Evolutionary conservation across 2,797 vertebrate species (phyloP).

Genomic region (Myioborus melanocephalus): DNA sequence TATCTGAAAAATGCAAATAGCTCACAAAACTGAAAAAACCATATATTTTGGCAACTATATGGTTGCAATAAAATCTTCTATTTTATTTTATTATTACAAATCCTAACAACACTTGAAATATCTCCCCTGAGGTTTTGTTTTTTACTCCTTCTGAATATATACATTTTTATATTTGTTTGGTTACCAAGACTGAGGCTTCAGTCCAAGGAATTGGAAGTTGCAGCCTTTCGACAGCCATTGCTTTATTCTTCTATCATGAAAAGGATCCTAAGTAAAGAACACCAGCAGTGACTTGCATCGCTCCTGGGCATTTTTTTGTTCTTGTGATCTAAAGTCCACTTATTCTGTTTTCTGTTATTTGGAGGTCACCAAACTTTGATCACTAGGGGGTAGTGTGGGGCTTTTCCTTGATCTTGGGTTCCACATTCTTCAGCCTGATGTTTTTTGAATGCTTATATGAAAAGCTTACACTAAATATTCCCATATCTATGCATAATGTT

Average conservation of each 20-base stretch:
- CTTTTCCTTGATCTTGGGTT: slow-evolving; percentile 76
- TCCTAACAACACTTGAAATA: slow-evolving; percentile 54
- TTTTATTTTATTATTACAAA: slow-evolving; percentile 65
- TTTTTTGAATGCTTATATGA: slow-evolving; percentile 42
- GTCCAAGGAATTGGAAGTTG: slow-evolving; percentile 76
- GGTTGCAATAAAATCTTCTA: neutral
- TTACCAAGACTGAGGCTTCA: slow-evolving; percentile 70
- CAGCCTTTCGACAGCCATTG: slow-evolving; percentile 73
- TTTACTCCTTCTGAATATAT: slow-evolving; percentile 63
- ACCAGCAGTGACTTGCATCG: slow-evolving; percentile 78
- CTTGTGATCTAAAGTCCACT: slow-evolving; percentile 84
- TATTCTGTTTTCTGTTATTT: slow-evolving; percentile 81
- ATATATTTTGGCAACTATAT: neutral
- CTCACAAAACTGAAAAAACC: neutral
- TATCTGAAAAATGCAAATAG: neutral
- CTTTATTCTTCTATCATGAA: slow-evolving; percentile 80
- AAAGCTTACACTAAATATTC: slow-evolving; percentile 49
- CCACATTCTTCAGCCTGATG: slow-evolving; percentile 62
- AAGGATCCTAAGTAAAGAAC: slow-evolving; percentile 82
- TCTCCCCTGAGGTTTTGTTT: slow-evolving; percentile 45
- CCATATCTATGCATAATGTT: neutral
- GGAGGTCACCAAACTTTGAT: slow-evolving; percentile 84
- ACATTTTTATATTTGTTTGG: slow-evolving; percentile 75
- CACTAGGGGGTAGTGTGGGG: slow-evolving; percentile 76
- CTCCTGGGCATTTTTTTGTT: slow-evolving; percentile 84